Conservation (phyloP, 2,113 vertebrate genomes). For the Hepsetus odoe region DNA sequence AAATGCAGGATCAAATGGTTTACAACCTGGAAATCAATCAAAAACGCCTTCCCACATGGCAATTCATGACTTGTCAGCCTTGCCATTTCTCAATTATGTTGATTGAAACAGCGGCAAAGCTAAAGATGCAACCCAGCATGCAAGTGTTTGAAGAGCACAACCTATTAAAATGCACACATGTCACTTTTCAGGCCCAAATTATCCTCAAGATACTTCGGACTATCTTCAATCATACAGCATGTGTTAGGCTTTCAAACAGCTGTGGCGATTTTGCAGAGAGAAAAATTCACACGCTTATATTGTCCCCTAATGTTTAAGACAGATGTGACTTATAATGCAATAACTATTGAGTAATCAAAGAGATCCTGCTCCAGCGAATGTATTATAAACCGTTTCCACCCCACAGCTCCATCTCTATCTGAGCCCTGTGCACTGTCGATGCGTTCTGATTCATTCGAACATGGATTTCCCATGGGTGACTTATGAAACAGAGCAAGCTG, state of each 20-base stretch:
- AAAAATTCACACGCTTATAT: constrained; percentile 15
- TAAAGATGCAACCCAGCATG: background rate
- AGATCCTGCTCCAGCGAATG: constrained; percentile 44
- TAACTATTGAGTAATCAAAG: constrained; percentile 55
- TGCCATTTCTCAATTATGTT: background rate
- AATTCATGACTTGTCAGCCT: background rate
- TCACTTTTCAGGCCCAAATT: background rate
- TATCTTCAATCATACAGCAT: background rate
- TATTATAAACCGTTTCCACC: constrained; percentile 42
- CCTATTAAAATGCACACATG: background rate
- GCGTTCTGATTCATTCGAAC: constrained; percentile 46
- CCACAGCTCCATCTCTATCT: background rate
- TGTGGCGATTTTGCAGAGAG: constrained; percentile 4
- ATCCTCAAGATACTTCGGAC: constrained; percentile 11
- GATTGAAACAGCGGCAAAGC: background rate
- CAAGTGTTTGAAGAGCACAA: background rate
- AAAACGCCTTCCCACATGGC: constrained; percentile 26
- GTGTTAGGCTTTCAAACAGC: constrained; percentile 15
- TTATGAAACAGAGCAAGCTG: constrained; percentile 47
- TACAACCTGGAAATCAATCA: constrained; percentile 23
- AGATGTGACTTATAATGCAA: constrained; percentile 40
- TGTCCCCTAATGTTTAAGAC: constrained; percentile 13
- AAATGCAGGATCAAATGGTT: constrained; percentile 9
- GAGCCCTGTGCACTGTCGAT: background rate
- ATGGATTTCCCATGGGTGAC: constrained; percentile 44